Evolutionary conservation across 2,888 invertebrate species (phyloP), one percentile per base, ranked within the genome.

Genomic region (Amitus sp.): DNA sequence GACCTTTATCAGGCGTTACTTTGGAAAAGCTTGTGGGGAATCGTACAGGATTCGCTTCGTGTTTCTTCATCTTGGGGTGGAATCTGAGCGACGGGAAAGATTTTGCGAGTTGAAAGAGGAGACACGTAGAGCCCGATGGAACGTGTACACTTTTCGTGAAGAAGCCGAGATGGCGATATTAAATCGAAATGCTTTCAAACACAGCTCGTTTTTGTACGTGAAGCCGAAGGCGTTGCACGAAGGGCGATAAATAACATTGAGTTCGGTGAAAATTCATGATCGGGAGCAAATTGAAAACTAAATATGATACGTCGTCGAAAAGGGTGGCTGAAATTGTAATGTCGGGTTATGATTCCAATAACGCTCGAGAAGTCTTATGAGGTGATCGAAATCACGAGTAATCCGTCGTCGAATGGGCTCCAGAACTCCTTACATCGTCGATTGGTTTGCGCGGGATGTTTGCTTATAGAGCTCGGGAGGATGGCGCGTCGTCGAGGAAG

Each of bases 181-280:
- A 54, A 62, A 62, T 65, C 57, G 65, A 54, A 59, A 60, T 62
- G 58, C 51, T 48, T 47, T 57, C 57, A 57, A 47, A 57, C 47
- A 51, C 57, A n/a, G n/a, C n/a, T n/a, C n/a, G n/a, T n/a, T n/a
- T n/a, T n/a, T n/a, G n/a, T n/a, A n/a, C n/a, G n/a, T n/a, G n/a
- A n/a, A n/a, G n/a, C n/a, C n/a, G n/a, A n/a, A n/a, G 50, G 37
- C 5, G 45, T 40, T 46, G 46, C 39, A 46, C 19, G 13, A 34
- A 9, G n/a, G 13, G 34, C 13, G 34, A 12, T 34, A 34, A 12
- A 34, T 12, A 34, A 34, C 13, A 12, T 34, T 7, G 7, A 23
- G 23, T 7, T 23, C 23, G 23, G n/a, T 34, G 3, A 34, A 34
- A 5, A 6, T 9, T 34, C 34, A 4, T 4, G 34, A 12, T 34